Evolutionary conservation across 2,888 invertebrate genomes (phyloP), one percentile per base, ranked within the genome.

Genomic region (Torymus texanus): DNA sequence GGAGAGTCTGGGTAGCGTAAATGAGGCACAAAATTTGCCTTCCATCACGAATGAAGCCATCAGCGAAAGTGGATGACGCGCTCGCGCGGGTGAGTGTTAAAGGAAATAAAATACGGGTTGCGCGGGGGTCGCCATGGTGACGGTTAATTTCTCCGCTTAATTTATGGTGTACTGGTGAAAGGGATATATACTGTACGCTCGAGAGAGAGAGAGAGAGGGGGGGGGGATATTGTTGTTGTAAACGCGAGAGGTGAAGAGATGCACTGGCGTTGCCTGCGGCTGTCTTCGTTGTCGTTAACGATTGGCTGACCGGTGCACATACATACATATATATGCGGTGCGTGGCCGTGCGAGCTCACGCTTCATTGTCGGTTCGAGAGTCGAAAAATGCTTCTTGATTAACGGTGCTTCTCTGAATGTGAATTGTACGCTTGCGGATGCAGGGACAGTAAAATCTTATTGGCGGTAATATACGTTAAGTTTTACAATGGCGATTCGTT

Each of bases 91-190:
- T 21, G 70, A 65, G 53, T 61, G 72, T 62, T 75, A 71, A 82
- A 82, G 83, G 81, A 87, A 85, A 86, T 83, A 83, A 86, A 85
- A 85, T 84, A 84, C 81, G 77, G 75, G 72, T 71, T 66, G 70
- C 56, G 56, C 41, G 29, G 53, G 62, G 75, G 79, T 80, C 73
- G 78, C 79, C 78, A 81, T 81, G 68, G 80, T 80, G 82, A 77
- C 83, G 82, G 84, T 84, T 87, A 86, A 86, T 88, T 88, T 88
- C 86, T 85, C 85, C 82, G 67, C 79, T 85, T 83, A 86, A 88
- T 87, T 88, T 88, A 88, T 83, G 84, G 85, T 84, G 84, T 84
- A 83, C 78, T 82, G 83, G 85, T 87, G 85, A 86, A 88, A 86
- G 86, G 86, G 73, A 80, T 67, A 50, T 29, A 8, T 29, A 53